Percentiles rank a stretch among this genome's conserved stretches.
These are phyloP conservation scores for Pristionchus entomophagus DNA, from an alignment of 2,888 invertebrate species.

Conservation along the genomic window DNA sequence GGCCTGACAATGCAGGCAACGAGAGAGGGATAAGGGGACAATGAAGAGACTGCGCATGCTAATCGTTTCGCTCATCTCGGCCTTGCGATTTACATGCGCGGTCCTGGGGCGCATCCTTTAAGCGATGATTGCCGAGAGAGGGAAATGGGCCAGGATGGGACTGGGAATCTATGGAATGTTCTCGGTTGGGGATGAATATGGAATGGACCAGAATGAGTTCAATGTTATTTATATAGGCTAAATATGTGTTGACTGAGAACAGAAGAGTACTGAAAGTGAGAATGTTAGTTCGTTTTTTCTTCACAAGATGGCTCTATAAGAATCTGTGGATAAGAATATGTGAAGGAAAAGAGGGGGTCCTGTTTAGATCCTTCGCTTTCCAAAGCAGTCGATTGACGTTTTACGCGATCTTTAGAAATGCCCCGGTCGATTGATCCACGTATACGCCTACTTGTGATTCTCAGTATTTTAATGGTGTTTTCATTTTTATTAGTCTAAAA, in stretches of 20 bases:
- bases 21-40: too few relatives aligned
- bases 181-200: too few relatives aligned
- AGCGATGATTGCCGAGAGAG: not conserved
- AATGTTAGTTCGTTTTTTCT: not conserved
- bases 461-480: too few relatives aligned
- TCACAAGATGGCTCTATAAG: not conserved
- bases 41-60: too few relatives aligned
- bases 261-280: not conserved
- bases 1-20: too few relatives aligned
- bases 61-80: too few relatives aligned
- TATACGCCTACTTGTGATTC: too few relatives aligned
- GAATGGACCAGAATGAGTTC: not conserved
- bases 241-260: not conserved
- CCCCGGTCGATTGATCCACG: too few relatives aligned
- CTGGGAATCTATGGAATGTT: not conserved
- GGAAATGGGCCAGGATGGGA: conserved; percentile 1
- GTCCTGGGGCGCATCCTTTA: too few relatives aligned
- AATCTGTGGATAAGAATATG: too few relatives aligned
- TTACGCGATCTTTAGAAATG: not conserved
- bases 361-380: not conserved
- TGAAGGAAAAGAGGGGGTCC: not conserved
- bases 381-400: not conserved
- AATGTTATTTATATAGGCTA: not conserved
- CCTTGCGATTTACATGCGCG: too few relatives aligned
- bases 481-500: not conserved